Evolutionary conservation across 2,797 vertebrate genomes (phyloP).

Genomic region (Rhabdomys pumilio): DNA sequence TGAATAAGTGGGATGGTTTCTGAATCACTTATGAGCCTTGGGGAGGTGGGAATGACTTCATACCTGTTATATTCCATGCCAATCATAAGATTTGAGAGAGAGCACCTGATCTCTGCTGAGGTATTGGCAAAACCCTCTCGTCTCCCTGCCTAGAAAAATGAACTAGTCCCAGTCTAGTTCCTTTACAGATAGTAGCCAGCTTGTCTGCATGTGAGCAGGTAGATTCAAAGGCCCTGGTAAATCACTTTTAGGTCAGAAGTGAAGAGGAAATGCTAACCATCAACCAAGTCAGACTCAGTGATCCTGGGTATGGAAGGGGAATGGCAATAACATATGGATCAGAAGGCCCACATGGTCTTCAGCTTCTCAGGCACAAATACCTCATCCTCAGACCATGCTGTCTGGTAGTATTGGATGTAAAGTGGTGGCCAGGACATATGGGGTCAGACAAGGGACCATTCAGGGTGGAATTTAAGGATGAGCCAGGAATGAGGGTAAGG

Average conservation of each 20-base stretch:
- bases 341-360: not conserved
- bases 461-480: not conserved
- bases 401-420: not conserved
- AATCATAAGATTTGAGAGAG: not conserved
- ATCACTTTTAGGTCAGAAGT: conserved; percentile 83
- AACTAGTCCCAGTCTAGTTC: not conserved
- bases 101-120: not conserved
- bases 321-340: not conserved
- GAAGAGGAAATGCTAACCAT: conserved; percentile 79
- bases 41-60: not conserved
- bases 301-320: not conserved
- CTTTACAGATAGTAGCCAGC: conserved; percentile 81
- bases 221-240: conserved; percentile 80
- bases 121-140: not conserved
- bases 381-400: not conserved
- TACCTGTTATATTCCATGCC: not conserved
- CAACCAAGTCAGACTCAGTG: conserved; percentile 38
- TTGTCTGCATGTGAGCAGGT: conserved; percentile 77
- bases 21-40: not conserved
- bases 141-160: not conserved
- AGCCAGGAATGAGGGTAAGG: not conserved
- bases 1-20: not conserved
- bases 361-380: not conserved
- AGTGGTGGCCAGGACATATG: not conserved
- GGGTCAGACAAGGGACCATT: not conserved